Percentiles rank a stretch among this genome's conserved stretches.
phyloP scores from a whole-genome alignment of 2,888 invertebrate species.

The Cylindroiulus punctatus region DNA sequence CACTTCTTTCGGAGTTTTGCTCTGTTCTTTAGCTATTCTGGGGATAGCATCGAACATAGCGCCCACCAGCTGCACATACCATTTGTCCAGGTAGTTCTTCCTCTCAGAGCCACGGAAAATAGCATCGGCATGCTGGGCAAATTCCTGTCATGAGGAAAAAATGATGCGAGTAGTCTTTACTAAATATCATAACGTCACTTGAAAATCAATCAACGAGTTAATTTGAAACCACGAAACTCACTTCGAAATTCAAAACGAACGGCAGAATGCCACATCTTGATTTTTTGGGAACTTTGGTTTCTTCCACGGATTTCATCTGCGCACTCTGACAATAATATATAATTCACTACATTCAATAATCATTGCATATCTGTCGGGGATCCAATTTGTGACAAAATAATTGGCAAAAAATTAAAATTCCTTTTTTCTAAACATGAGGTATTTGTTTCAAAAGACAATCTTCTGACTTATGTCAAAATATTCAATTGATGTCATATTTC shows the following conservation, averaged over 20 bases:
- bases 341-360: too few species aligned
- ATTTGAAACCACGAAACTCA: constrained; percentile 60
- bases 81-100: constrained; percentile 90
- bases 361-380: too few species aligned
- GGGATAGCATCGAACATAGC: constrained; percentile 86
- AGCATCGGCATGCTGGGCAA: constrained; percentile 85
- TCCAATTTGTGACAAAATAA: neutral
- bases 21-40: constrained; percentile 81
- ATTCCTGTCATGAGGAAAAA: constrained; percentile 69
- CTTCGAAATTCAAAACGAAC: constrained; percentile 89
- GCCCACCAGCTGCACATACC: constrained; percentile 83
- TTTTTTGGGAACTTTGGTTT: constrained; percentile 77
- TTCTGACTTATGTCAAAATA: too few species aligned
- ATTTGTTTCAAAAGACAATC: too few species aligned
- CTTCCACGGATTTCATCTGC: constrained; percentile 75
- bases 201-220: neutral
- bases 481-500: neutral
- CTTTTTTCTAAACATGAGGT: too few species aligned
- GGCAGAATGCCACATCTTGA: constrained; percentile 89
- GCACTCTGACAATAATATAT: neutral
- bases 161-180: neutral
- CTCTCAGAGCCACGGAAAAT: constrained; percentile 88
- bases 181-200: constrained; percentile 13
- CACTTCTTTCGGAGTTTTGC: constrained; percentile 91
- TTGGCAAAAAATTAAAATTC: too few species aligned